phyloP scores from a whole-genome alignment of 2,797 vertebrate species.

The Gobionotothen gibberifrons region DNA sequence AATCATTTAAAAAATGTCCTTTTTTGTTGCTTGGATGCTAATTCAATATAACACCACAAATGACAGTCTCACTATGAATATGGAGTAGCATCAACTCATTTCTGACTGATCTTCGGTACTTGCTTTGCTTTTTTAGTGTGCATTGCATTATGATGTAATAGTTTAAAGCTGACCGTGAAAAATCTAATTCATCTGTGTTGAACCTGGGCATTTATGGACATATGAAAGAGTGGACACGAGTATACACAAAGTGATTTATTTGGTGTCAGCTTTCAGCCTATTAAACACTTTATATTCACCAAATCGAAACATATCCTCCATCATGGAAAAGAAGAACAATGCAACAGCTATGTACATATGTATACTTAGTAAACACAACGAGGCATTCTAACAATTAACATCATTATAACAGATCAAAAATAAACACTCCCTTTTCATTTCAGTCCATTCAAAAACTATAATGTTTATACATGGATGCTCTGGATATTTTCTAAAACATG shows the following conservation, averaged over 20 bases:
- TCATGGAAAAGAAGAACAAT: conserved; percentile 56
- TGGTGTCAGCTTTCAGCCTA: conserved; percentile 79
- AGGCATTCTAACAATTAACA: conserved; percentile 43
- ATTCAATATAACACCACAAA: background rate
- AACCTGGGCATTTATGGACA: conserved; percentile 7
- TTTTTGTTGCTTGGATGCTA: background rate
- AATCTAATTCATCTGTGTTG: background rate
- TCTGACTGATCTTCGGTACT: background rate
- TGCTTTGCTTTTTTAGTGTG: background rate
- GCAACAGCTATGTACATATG: conserved; percentile 73
- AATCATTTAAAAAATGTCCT: background rate
- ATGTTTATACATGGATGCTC: conserved; percentile 23
- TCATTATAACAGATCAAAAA: conserved; percentile 59
- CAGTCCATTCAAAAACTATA: conserved; percentile 53
- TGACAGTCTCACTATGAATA: background rate
- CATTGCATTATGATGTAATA: background rate
- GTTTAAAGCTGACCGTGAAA: background rate
- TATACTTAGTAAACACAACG: conserved; percentile 54
- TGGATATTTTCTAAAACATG: conserved; percentile 45
- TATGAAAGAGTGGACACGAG: conserved; percentile 17
- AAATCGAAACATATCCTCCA: conserved; percentile 55
- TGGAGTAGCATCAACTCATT: conserved; percentile 5
- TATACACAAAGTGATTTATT: conserved; percentile 80
- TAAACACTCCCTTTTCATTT: conserved; percentile 56
- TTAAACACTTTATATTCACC: conserved; percentile 64